Evolutionary conservation across 1,140 invertebrate species (phyloP), one percentile per base, ranked within the genome.

Genomic region (Berghia stephanieae): DNA sequence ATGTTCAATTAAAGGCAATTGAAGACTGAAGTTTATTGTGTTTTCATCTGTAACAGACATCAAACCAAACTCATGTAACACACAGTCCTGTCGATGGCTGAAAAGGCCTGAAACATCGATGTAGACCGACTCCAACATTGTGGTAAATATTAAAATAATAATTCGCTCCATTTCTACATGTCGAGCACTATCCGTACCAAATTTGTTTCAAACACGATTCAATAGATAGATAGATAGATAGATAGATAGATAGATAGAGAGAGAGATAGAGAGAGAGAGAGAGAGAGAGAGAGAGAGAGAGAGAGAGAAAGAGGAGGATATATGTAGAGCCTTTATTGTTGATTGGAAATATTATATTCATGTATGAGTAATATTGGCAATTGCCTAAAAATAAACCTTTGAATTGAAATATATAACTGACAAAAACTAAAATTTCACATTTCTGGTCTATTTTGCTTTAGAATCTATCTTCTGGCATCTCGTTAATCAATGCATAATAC

Each of bases 261-360:
- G 60, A 36, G 34, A 27, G 38, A 27, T 3, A 24, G 55, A 6
- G 21, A 24, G n/a, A 60, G 55, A 60, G 21, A 60, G 55, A 60
- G 5, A 8, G 55, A 60, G 55, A 60, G 55, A 60, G 55, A 5
- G 55, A 5, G 55, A 60, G 55, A 60, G 5, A 60, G 21, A 60
- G 55, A 60, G 55, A 60, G 55, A 60, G 55, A 8, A 24, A 60
- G 55, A 60, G 55, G 34, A 24, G 34, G 55, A 60, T n/a, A n/a
- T n/a, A n/a, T n/a, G n/a, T 21, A 60, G 55, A 60, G 55, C n/a
- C 31, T 60, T 60, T n/a, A 24, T 60, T 5, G n/a, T 60, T 60
- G 6, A 60, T 24, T 24, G 34, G n/a, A 21, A 60, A 60, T 60
- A 60, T 60, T 31, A 5, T 24, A 8, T 21, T 8, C 55, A 60